Percentiles rank a stretch among this genome's conserved stretches.
Evolutionary conservation across 2,797 vertebrate species (phyloP).

Genomic region (Scolopax rusticola): DNA sequence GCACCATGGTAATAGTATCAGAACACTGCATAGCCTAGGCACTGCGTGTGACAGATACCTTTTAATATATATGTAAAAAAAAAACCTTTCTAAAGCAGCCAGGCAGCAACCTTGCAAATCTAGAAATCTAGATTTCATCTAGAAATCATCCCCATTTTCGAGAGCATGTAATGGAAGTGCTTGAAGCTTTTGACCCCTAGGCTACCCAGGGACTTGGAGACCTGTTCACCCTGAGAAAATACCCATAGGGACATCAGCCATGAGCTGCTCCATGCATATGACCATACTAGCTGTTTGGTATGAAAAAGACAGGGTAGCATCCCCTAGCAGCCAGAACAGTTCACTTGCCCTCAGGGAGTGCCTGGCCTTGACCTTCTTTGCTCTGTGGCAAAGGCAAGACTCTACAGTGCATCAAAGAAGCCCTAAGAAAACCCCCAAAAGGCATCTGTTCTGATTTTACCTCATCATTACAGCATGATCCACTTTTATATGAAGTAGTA

Average conservation of each 20-base stretch:
- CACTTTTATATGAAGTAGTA: background rate
- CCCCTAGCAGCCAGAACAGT: background rate
- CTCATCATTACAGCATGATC: background rate
- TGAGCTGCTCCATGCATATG: rapidly evolving
- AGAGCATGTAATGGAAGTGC: background rate
- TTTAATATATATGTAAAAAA: background rate
- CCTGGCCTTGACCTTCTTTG: background rate
- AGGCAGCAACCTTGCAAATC: background rate
- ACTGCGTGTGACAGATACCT: background rate
- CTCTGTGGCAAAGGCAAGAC: background rate
- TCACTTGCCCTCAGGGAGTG: background rate
- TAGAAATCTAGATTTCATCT: background rate
- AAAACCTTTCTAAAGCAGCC: background rate
- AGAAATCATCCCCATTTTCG: background rate
- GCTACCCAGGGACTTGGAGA: background rate
- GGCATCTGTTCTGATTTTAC: background rate
- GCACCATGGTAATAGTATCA: background rate
- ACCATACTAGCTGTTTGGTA: rapidly evolving
- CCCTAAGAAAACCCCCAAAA: background rate
- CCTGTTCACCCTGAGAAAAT: background rate
- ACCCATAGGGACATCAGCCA: background rate
- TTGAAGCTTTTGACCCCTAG: background rate
- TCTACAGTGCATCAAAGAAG: background rate
- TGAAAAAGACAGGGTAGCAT: background rate
- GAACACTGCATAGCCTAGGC: background rate